Evolutionary conservation across 2,888 invertebrate genomes (phyloP).

Genomic region (Tineola bisselliella): DNA sequence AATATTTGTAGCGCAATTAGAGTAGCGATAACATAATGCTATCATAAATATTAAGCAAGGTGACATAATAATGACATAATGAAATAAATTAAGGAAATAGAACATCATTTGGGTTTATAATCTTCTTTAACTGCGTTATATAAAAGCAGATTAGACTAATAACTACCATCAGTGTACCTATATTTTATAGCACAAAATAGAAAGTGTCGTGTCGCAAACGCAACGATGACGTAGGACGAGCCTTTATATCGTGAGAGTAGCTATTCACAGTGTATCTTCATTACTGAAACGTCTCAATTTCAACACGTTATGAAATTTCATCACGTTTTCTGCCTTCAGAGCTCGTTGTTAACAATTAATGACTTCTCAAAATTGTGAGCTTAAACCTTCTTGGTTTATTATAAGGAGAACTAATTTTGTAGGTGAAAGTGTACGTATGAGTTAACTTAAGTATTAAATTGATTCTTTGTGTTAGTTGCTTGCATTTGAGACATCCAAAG

Average conservation of each 20-base stretch:
- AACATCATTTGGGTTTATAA: too few relatives aligned
- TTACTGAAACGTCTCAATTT: constrained; percentile 12
- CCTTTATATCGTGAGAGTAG: not conserved
- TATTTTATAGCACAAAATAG: not conserved
- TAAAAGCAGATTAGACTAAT: too few relatives aligned
- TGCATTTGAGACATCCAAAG: too few relatives aligned
- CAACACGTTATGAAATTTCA: constrained; percentile 14
- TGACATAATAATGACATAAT: too few relatives aligned
- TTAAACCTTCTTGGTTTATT: not conserved
- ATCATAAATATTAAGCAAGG: too few relatives aligned
- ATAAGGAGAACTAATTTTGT: not conserved
- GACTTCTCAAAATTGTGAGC: constrained; percentile 2
- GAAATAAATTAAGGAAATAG: too few relatives aligned
- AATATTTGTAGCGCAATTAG: too few relatives aligned
- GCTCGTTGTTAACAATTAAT: constrained; percentile 8
- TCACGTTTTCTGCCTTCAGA: constrained; percentile 12
- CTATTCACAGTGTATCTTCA: constrained; percentile 13
- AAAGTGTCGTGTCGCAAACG: not conserved
- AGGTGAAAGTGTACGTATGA: not conserved
- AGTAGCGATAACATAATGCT: too few relatives aligned
- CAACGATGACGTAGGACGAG: not conserved
- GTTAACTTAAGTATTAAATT: not conserved
- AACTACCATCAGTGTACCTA: too few relatives aligned
- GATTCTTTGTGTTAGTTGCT: not conserved
- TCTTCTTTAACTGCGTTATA: too few relatives aligned